phyloP scores from a whole-genome alignment of 2,113 vertebrate genomes.

The Xenopus laevis region DNA sequence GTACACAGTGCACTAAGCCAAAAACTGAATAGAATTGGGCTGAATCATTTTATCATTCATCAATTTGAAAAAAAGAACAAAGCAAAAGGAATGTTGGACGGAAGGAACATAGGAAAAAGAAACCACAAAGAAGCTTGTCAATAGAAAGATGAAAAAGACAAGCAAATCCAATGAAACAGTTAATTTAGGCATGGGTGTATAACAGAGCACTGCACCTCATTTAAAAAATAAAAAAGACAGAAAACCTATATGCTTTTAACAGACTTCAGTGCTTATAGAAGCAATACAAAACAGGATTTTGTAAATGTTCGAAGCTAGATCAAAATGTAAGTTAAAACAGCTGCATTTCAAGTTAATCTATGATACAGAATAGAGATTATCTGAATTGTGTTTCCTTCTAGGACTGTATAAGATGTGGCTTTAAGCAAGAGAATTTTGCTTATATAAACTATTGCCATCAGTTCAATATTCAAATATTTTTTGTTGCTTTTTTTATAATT shows the following conservation, averaged over 20 bases:
- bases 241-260: slow-evolving; percentile 67
- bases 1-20: slow-evolving; percentile 57
- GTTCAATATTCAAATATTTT: slow-evolving; percentile 49
- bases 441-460: slow-evolving; percentile 55
- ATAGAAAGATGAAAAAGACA: slow-evolving; percentile 47
- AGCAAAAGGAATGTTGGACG: slow-evolving; percentile 55
- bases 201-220: slow-evolving; percentile 46
- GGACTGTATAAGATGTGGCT: slow-evolving; percentile 63
- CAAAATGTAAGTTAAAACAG: slow-evolving; percentile 74
- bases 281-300: slow-evolving; percentile 72
- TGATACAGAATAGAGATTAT: slow-evolving; percentile 65
- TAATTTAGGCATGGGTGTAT: slow-evolving; percentile 49
- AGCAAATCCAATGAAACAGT: slow-evolving; percentile 51
- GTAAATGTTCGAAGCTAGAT: slow-evolving; percentile 67
- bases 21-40: slow-evolving; percentile 54
- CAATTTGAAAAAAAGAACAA: slow-evolving; percentile 57
- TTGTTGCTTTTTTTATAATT: slow-evolving; percentile 52
- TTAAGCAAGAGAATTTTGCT: slow-evolving; percentile 59
- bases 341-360: slow-evolving; percentile 65
- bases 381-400: slow-evolving; percentile 65
- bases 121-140: slow-evolving; percentile 50
- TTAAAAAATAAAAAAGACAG: slow-evolving; percentile 58
- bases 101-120: slow-evolving; percentile 49
- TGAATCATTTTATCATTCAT: slow-evolving; percentile 57
- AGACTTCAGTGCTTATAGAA: slow-evolving; percentile 67